Base-by-base conservation (phyloP, 2,888 invertebrate species). In the Panopea generosa region DNA sequence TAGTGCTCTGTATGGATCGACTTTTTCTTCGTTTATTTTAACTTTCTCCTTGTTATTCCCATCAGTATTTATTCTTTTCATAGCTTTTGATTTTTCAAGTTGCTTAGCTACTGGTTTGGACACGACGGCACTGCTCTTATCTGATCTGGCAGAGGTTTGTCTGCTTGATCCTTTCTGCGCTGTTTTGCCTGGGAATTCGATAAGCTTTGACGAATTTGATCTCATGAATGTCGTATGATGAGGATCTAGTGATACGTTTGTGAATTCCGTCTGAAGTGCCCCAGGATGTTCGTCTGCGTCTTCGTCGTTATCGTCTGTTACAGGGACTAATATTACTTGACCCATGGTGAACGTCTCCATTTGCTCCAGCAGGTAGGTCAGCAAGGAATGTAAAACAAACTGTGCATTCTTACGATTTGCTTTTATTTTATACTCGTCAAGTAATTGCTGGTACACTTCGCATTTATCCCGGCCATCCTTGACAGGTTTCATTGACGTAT, bases 391-490 rank as follows among this genome's bases (percentile, higher is more conserved):
- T 6, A 77, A 50, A 1, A 77, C 61, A 43, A 77, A 77, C 52
- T 72, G 68, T 0, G 57, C 60, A 11, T 45, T 53, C 24, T 57
- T 57, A 18, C 18, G 22, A 11, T 33, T 47, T 7, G 57, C 33
- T 2, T 22, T 50, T 0, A 27, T 45, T 16, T 45, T 45, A 16
- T 18, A 18, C 16, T 20, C 20, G 20, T 45, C 45, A 4, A 45
- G 16, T 16, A 45, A 45, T 6, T 4, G n/a, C 20, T 45, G 16
- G 2, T 62, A 24, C 1, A 24, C 38, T 24, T 77, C 77, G 22
- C 77, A 77, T n/a, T 69, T 69, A 16, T 77, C 72, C 16, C 66
- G 59, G 2, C 77, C 77, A 9, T 68, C 40, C 56, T 77, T 68
- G 7, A 77, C 16, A 0, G 72, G 72, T 38, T 73, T 72, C 27